Percentiles rank a stretch among this genome's conserved stretches.
These are phyloP conservation scores for Indicator maculatus DNA, from an alignment of 2,113 vertebrate genomes.

Conservation along the genomic window DNA sequence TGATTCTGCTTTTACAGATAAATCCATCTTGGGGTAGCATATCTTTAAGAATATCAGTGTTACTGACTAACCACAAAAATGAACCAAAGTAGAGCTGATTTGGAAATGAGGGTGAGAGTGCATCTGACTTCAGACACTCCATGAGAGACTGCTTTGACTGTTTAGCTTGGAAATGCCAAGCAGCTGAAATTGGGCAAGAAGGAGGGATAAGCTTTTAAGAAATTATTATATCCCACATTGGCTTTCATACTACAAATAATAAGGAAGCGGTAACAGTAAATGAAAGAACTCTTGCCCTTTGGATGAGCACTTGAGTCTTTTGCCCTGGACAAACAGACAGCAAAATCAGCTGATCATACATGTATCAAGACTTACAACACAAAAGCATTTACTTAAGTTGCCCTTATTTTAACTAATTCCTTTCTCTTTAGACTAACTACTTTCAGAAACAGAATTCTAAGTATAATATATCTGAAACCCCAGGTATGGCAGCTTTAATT, in stretches of 20 bases:
- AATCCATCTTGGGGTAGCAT: too few relatives aligned
- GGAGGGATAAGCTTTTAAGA: background rate
- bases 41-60: background rate
- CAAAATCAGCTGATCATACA: background rate
- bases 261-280: background rate
- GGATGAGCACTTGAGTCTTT: background rate
- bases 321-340: background rate
- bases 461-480: background rate
- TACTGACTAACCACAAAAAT: background rate
- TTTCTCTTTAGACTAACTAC: background rate
- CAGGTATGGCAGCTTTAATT: background rate
- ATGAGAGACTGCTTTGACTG: background rate
- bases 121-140: background rate
- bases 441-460: background rate
- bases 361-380: background rate
- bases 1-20: background rate
- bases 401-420: background rate
- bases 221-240: background rate
- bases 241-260: background rate
- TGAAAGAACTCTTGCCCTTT: background rate
- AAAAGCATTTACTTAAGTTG: background rate
- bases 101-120: background rate
- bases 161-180: background rate
- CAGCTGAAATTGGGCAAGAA: background rate
- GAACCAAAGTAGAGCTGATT: background rate